phyloP scores from a whole-genome alignment of 30 jellyfish, hydroid and myxozoan genomes.

The Aurelia coerulea region DNA sequence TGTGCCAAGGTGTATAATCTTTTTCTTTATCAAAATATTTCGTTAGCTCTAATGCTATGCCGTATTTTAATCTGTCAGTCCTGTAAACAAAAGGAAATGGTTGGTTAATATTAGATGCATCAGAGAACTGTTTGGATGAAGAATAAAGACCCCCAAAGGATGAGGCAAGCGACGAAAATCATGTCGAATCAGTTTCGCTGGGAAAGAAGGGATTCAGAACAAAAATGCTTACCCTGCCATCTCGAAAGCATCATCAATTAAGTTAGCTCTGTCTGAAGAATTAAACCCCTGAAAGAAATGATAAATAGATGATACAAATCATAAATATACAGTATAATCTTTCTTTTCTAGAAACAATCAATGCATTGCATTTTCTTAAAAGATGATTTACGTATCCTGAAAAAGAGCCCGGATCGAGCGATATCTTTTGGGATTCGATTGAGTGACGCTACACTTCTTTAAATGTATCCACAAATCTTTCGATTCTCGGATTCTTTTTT shows the following conservation, averaged over 20 bases:
- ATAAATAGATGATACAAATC: background rate
- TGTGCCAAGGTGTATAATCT: conserved; percentile 78
- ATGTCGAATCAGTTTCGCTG: background rate
- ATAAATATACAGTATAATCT: background rate
- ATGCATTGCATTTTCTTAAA: too few relatives aligned
- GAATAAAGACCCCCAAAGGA: too few relatives aligned
- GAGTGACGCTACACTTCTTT: too few relatives aligned
- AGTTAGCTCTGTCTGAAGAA: conserved; percentile 82
- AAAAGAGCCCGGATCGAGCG: too few relatives aligned
- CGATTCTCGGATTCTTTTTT: too few relatives aligned
- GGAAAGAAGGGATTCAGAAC: background rate
- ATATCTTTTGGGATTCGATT: too few relatives aligned
- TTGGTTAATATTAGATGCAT: too few relatives aligned
- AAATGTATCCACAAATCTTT: too few relatives aligned
- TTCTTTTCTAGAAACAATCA: too few relatives aligned
- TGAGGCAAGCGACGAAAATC: too few relatives aligned
- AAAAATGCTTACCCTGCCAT: conserved; percentile 65
- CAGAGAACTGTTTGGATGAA: too few relatives aligned
- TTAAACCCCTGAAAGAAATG: conserved; percentile 53
- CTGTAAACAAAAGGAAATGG: conserved; percentile 17
- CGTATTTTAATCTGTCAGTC: conserved; percentile 55
- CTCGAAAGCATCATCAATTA: conserved; percentile 85
- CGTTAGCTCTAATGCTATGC: conserved; percentile 67
- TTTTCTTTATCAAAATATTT: conserved; percentile 71
- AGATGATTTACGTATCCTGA: too few relatives aligned